These are phyloP conservation scores for Brenthis ino DNA, from an alignment of 2,888 invertebrate genomes.

Conservation along the genomic window DNA sequence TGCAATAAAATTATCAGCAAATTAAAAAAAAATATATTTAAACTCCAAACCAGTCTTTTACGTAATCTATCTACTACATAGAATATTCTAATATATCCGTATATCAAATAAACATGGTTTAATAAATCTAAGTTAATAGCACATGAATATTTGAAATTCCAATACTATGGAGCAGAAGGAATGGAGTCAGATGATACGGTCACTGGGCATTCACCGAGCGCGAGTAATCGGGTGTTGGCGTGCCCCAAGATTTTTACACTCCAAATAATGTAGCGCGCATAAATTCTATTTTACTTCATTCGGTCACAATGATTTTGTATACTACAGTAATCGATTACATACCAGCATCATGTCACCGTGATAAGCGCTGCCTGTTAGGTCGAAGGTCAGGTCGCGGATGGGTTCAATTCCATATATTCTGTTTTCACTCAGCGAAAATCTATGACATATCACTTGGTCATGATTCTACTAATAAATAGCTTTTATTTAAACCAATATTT, in stretches of 20 bases:
- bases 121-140: constrained; percentile 22
- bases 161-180: constrained; percentile 23
- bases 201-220: constrained; percentile 29
- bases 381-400: background rate
- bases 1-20: background rate
- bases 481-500: too few species aligned
- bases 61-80: too few species aligned
- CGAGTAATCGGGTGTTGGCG: constrained; percentile 25
- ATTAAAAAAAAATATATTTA: too few species aligned
- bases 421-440: too few species aligned
- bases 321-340: background rate
- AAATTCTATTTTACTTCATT: constrained; percentile 18
- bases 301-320: background rate
- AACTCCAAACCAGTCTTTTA: too few species aligned
- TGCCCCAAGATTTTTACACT: constrained; percentile 27
- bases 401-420: too few species aligned
- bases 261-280: constrained; percentile 16
- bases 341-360: background rate
- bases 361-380: background rate
- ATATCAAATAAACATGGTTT: background rate
- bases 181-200: constrained; percentile 26
- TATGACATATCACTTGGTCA: too few species aligned
- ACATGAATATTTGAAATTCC: constrained; percentile 24
- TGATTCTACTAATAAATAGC: too few species aligned
- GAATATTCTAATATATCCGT: too few species aligned